Percentiles rank a stretch among this genome's conserved stretches.
phyloP scores from a whole-genome alignment of 2,888 invertebrate genomes.

The Cephus rjabovi region DNA sequence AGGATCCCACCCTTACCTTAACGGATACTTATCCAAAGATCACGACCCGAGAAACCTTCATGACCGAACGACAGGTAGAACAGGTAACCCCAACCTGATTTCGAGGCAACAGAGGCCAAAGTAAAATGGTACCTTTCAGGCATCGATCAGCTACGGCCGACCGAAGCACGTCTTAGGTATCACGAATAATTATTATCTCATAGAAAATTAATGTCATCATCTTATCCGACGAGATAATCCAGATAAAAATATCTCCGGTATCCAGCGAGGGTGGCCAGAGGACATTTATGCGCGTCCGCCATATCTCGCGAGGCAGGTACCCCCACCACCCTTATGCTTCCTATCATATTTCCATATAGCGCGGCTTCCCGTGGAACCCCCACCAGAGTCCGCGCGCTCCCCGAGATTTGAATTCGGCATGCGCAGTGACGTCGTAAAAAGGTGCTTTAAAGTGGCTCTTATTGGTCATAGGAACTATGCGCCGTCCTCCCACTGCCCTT shows the following conservation, averaged over 20 bases:
- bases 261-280: neutral
- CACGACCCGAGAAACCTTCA: neutral
- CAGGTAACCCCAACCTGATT: neutral
- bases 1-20: neutral
- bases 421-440: slow-evolving; percentile 51
- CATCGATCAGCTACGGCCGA: neutral
- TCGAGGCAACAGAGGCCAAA: neutral
- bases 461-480: slow-evolving; percentile 61
- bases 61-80: neutral
- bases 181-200: neutral
- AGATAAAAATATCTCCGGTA: neutral
- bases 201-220: neutral
- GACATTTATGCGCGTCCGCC: slow-evolving; percentile 29
- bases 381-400: slow-evolving; percentile 37
- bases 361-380: slow-evolving; percentile 13
- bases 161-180: neutral
- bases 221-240: neutral
- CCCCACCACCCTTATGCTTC: slow-evolving; percentile 20
- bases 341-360: slow-evolving; percentile 56
- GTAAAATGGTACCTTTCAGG: neutral
- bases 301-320: slow-evolving; percentile 25
- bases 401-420: slow-evolving; percentile 60
- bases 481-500: slow-evolving; percentile 36
- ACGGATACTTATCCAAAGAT: neutral
- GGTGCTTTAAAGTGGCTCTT: slow-evolving; percentile 60